Evolutionary conservation across 2,888 invertebrate genomes (phyloP), one percentile per base, ranked within the genome.

Genomic region (Melanchra persicariae): DNA sequence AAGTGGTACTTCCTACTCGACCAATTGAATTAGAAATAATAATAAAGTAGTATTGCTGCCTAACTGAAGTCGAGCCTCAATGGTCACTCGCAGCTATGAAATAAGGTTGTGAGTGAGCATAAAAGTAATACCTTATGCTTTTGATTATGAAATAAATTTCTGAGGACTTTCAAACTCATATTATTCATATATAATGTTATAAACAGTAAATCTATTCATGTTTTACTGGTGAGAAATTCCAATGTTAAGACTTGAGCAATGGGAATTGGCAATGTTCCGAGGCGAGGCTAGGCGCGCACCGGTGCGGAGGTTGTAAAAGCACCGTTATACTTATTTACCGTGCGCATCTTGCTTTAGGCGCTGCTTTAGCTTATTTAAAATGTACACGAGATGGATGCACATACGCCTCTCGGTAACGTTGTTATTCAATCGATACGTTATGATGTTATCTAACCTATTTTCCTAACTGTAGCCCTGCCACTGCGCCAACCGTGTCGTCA

Each of bases 301-400:
- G 91, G 90, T 90, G 91, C 88, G 87, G 91, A 90, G 93, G 95
- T 92, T 93, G 94, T 95, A 95, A 95, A 96, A 92, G 88, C 86
- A 90, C 95, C 95, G 95, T 95, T 96, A 95, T 88, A 92, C 94
- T 93, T 94, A 94, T 95, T 95, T 94, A 93, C 95, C 92, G 94
- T 92, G 95, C 92, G 91, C 95, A 95, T 94, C 95, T 94, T 88
- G 91, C 93, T 91, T 91, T 92, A 89, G 93, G 92, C 91, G 90
- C 90, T 91, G 88, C 87, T 88, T 89, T 90, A 85, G 89, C 91
- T 91, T 93, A 93, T 92, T 92, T 93, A 91, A 91, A 89, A 89
- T 78, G 71, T 79, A 77, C 65, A 82, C 83, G 69, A 79, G 76
- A 78, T 82, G 58, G 73, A 79, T 81, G 79, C 81, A 83, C 76